A percentile compares a stretch with the other conserved stretches of the same genome.
phyloP scores from a whole-genome alignment of 2,888 invertebrate species.

The Ferrisia virgata region DNA sequence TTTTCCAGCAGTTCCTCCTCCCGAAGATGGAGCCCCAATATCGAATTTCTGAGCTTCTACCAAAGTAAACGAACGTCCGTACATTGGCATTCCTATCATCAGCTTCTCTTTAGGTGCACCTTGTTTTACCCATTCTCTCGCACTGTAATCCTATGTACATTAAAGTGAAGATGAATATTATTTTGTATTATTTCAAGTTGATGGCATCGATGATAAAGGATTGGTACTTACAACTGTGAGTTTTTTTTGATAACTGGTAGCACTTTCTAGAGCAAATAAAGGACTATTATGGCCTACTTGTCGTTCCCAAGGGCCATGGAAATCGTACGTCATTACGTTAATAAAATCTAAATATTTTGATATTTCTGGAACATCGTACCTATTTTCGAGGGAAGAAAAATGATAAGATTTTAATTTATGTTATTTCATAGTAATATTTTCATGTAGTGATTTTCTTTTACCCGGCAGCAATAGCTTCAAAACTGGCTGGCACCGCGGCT shows the following conservation, averaged over 20 bases:
- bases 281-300: constrained; percentile 92
- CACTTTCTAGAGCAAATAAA: constrained; percentile 80
- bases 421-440: too few species aligned
- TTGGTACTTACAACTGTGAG: constrained; percentile 75
- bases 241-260: constrained; percentile 88
- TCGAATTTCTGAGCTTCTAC: constrained; percentile 84
- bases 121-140: constrained; percentile 88
- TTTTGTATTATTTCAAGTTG: background rate
- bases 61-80: constrained; percentile 86
- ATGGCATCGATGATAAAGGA: too few species aligned
- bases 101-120: constrained; percentile 91
- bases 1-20: constrained; percentile 79
- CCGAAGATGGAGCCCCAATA: constrained; percentile 85
- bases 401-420: too few species aligned
- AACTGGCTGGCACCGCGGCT: constrained; percentile 88
- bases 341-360: constrained; percentile 91
- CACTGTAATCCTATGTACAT: constrained; percentile 68
- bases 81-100: constrained; percentile 92
- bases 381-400: constrained; percentile 49
- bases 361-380: constrained; percentile 88
- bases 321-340: constrained; percentile 93
- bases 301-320: constrained; percentile 92
- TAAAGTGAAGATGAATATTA: background rate
- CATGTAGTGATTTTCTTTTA: constrained; percentile 51
- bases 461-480: constrained; percentile 90